Evolutionary conservation across 2,888 invertebrate species (phyloP).

Genomic region (Hipparchia semele): DNA sequence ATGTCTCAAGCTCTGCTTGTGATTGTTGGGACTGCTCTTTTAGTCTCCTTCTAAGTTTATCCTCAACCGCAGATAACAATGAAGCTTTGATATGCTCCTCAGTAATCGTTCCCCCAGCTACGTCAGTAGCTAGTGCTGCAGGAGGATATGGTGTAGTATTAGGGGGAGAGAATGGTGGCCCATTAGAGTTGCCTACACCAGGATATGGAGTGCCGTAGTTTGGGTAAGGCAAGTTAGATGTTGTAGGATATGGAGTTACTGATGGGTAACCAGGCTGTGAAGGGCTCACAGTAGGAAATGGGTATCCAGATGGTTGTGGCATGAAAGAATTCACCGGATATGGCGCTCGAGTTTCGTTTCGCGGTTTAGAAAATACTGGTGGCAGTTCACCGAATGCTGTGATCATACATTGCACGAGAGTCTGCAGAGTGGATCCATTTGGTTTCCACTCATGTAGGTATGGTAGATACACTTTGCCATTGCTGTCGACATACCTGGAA

Average conservation of each 20-base stretch:
- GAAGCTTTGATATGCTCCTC: slow-evolving; percentile 98
- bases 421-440: slow-evolving; percentile 92
- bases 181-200: slow-evolving; percentile 62
- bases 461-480: slow-evolving; percentile 97
- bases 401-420: slow-evolving; percentile 95
- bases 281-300: slow-evolving; percentile 61
- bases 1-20: slow-evolving; percentile 95
- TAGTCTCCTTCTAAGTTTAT: slow-evolving; percentile 93
- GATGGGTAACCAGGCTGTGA: slow-evolving; percentile 64
- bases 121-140: slow-evolving; percentile 60
- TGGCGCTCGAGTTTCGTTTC: slow-evolving; percentile 82
- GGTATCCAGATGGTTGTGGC: slow-evolving; percentile 75
- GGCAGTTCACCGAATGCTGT: slow-evolving; percentile 97
- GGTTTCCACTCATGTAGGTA: slow-evolving; percentile 97
- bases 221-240: slow-evolving; percentile 79
- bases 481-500: slow-evolving; percentile 96
- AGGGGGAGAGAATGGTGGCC: slow-evolving; percentile 48
- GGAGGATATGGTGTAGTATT: slow-evolving; percentile 65
- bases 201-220: slow-evolving; percentile 73
- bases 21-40: slow-evolving; percentile 95
- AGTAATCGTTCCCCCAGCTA: slow-evolving; percentile 91
- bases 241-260: slow-evolving; percentile 70
- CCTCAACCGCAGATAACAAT: slow-evolving; percentile 96
- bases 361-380: slow-evolving; percentile 93
- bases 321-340: slow-evolving; percentile 80